phyloP scores from a whole-genome alignment of 2,888 invertebrate species.

The Agonopterix subpropinquella region DNA sequence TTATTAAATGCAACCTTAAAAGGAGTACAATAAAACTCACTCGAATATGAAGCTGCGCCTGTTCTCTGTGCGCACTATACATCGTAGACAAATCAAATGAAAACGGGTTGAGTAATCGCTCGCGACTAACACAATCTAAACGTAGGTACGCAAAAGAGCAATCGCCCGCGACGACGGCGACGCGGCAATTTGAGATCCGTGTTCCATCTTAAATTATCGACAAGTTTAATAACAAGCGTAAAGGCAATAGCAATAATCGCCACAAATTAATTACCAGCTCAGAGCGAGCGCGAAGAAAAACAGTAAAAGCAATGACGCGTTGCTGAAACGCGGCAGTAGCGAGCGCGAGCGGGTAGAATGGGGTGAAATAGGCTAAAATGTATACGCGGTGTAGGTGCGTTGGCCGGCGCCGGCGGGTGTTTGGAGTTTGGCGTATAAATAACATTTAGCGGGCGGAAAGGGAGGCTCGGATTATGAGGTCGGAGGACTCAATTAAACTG shows the following conservation, averaged over 20 bases:
- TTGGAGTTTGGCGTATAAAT: conserved; percentile 66
- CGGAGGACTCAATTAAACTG: conserved; percentile 73
- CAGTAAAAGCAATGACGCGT: conserved; percentile 49
- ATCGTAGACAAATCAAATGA: conserved; percentile 52
- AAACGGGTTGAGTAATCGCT: conserved; percentile 46
- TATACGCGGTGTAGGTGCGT: conserved; percentile 34
- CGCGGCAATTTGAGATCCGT: conserved; percentile 63
- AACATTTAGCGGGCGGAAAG: conserved; percentile 67
- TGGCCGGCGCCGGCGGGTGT: conserved; percentile 25
- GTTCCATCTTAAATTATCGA: conserved; percentile 70
- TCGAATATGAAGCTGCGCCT: conserved; percentile 41
- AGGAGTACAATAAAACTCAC: conserved; percentile 12
- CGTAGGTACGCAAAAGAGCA: conserved; percentile 43
- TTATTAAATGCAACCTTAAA: too few relatives aligned
- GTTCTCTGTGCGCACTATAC: conserved; percentile 45
- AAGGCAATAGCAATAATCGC: conserved; percentile 62
- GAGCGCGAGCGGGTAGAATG: conserved; percentile 21
- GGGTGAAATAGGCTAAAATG: conserved; percentile 53
- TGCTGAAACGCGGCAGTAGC: conserved; percentile 29
- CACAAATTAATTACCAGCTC: conserved; percentile 61
- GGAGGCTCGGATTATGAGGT: conserved; percentile 68
- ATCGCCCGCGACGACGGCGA: conserved; percentile 61
- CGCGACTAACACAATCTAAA: conserved; percentile 52
- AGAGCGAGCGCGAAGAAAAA: conserved; percentile 54
- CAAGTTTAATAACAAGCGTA: conserved; percentile 69